A percentile compares a stretch with the other conserved stretches of the same genome.
These are phyloP conservation scores for Drosophila buzzatii DNA, from an alignment of 2,888 invertebrate genomes.

Conservation along the genomic window DNA sequence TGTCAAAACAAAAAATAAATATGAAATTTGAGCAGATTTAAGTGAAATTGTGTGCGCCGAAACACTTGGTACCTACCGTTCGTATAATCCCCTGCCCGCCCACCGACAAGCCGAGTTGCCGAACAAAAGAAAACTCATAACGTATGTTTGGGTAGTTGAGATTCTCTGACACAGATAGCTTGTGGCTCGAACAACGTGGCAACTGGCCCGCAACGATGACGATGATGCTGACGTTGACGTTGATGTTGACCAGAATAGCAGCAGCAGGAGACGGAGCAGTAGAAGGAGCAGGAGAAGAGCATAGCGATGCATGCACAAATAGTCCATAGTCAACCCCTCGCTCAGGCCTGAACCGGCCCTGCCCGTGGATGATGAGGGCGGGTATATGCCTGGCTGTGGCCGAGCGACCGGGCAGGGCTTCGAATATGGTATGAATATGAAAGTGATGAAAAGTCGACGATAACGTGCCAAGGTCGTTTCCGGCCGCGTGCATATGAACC, in stretches of 20 bases:
- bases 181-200: conserved; percentile 29
- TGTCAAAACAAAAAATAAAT: conserved; percentile 68
- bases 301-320: conserved; percentile 44
- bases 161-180: conserved; percentile 77
- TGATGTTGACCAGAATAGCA: conserved; percentile 29
- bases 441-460: conserved; percentile 81
- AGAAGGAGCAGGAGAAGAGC: conserved; percentile 10
- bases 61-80: conserved; percentile 11
- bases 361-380: not conserved
- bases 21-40: conserved; percentile 73
- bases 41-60: conserved; percentile 46
- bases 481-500: conserved; percentile 81
- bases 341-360: conserved; percentile 1
- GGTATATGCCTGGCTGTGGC: conserved; percentile 34
- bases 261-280: not conserved
- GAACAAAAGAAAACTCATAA: conserved; percentile 75
- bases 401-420: conserved; percentile 21
- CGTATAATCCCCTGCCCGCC: not conserved
- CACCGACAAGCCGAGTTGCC: conserved; percentile 20
- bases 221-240: conserved; percentile 20
- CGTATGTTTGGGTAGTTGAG: conserved; percentile 73
- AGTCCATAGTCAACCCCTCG: conserved; percentile 24
- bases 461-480: conserved; percentile 82
- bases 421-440: conserved; percentile 80
- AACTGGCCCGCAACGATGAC: conserved; percentile 38